Base-by-base conservation (phyloP, 2,113 vertebrate species). In the Bagarius yarrelli region DNA sequence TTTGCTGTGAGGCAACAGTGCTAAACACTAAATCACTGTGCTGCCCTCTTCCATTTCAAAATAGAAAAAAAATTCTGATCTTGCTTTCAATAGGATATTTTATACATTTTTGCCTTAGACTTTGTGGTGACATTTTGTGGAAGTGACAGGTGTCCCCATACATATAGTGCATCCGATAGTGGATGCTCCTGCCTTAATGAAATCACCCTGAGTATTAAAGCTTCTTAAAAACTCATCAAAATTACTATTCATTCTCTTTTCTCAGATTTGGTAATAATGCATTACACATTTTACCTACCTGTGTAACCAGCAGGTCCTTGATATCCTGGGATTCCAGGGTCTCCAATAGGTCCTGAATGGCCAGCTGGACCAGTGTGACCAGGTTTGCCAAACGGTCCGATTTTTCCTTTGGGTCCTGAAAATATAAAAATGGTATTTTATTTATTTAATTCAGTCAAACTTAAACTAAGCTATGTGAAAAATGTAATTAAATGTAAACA, bases 401-500 rank as follows among this genome's bases (percentile, higher is more conserved):
- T 86, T 40, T 90, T 87, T 80, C 97, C 98, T 88, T 98, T 97
- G 19, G 84, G 9, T 81, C 96, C 97, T 98, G 66, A 6, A 83
- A 3, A 30, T 79, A 72, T 13, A 32, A n/a, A 53, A 64, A 80
- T 32, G 25, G 27, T 5, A 25, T 8, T 47, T 25, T 66, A 19
- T 40, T 40, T 57, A 47, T 40, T 25, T 52, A 36, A 21, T 59
- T 15, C 36, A 69, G 27, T 5, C 19, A 53, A 53, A 3, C 12
- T 47, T 71, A 27, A 11, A 52, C 0, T 11, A 30, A 21, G 53
- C 25, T 4, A 52, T 11, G 66, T 44, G 14, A 69, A 47, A 23
- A n/a, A n/a, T n/a, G n/a, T n/a, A n/a, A n/a, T n/a, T n/a, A n/a
- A n/a, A n/a, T n/a, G n/a, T n/a, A n/a, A n/a, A n/a, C n/a, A n/a